These are phyloP conservation scores for Paramuricea clavata DNA, from an alignment of 92 coral and sea anemone species.

Conservation along the genomic window DNA sequence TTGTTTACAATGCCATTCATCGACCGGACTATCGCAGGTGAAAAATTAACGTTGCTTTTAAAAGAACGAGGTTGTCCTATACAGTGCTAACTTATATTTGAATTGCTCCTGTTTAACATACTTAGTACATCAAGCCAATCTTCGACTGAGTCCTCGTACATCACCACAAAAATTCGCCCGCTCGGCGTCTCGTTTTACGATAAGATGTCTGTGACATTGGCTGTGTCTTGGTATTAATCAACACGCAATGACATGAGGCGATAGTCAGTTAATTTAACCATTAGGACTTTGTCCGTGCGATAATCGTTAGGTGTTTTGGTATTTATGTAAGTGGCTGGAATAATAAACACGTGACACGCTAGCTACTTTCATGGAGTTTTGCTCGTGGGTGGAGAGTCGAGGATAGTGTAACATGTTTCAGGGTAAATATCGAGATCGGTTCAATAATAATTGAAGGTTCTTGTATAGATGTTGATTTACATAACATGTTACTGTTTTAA, in stretches of 20 bases:
- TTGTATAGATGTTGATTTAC: too few species aligned
- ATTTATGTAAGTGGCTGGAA: conserved; percentile 6
- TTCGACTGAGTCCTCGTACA: conserved; percentile 30
- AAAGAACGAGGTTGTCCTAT: background rate
- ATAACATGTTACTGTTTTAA: too few species aligned
- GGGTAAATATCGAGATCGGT: too few species aligned
- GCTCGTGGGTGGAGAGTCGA: background rate
- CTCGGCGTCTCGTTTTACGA: background rate
- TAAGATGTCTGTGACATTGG: conserved; percentile 13
- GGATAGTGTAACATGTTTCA: background rate
- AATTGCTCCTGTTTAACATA: background rate
- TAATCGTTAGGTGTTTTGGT: conserved; percentile 10
- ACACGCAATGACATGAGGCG: background rate
- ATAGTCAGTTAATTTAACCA: conserved; percentile 21
- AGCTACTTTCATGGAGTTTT: background rate
- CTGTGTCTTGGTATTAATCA: background rate
- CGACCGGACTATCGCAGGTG: background rate
- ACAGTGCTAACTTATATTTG: background rate
- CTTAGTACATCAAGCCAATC: conserved; percentile 51
- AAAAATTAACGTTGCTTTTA: too few species aligned
- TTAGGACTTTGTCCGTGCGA: conserved; percentile 8
- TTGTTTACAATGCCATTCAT: background rate
- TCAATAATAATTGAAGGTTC: too few species aligned
- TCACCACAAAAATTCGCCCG: background rate
- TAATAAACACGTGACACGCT: conserved; percentile 5